These are phyloP conservation scores for Macrocentrus cingulum DNA, from an alignment of 1,140 invertebrate species.

Conservation along the genomic window DNA sequence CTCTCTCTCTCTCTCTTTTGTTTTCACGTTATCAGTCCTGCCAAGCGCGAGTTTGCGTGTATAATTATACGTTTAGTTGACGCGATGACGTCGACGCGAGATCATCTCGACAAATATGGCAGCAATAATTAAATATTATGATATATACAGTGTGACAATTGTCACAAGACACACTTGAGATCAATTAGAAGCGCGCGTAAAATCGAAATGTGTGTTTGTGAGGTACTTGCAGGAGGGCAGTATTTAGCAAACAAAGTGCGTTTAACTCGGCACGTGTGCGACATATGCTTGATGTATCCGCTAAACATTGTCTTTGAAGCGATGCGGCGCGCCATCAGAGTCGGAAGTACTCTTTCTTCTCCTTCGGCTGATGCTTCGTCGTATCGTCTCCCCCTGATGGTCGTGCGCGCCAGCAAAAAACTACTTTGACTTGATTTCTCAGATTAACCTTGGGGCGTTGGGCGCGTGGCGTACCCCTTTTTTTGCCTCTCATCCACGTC, in stretches of 20 bases:
- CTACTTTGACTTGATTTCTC: constrained; percentile 55
- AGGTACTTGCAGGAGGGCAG: constrained; percentile 16
- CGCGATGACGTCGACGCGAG: constrained; percentile 56
- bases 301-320: constrained; percentile 57
- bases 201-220: constrained; percentile 4
- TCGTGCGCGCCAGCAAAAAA: constrained; percentile 43
- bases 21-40: no score
- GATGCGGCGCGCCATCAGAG: no score
- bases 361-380: background rate
- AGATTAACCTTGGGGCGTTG: constrained; percentile 47
- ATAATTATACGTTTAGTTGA: constrained; percentile 59
- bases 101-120: constrained; percentile 34
- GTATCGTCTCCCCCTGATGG: constrained; percentile 5
- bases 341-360: background rate
- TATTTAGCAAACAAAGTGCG: constrained; percentile 42
- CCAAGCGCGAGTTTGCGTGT: no score
- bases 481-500: constrained; percentile 23
- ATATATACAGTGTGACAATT: no score
- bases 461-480: constrained; percentile 51
- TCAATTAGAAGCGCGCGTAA: constrained; percentile 7
- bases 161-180: constrained; percentile 6
- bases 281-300: constrained; percentile 35
- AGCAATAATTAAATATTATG: background rate
- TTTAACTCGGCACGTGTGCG: constrained; percentile 37
- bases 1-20: constrained; percentile 1